Percentiles rank a stretch among this genome's conserved stretches.
These are phyloP conservation scores for Ctenoplectra terminalis DNA, from an alignment of 1,140 invertebrate genomes.

Conservation along the genomic window DNA sequence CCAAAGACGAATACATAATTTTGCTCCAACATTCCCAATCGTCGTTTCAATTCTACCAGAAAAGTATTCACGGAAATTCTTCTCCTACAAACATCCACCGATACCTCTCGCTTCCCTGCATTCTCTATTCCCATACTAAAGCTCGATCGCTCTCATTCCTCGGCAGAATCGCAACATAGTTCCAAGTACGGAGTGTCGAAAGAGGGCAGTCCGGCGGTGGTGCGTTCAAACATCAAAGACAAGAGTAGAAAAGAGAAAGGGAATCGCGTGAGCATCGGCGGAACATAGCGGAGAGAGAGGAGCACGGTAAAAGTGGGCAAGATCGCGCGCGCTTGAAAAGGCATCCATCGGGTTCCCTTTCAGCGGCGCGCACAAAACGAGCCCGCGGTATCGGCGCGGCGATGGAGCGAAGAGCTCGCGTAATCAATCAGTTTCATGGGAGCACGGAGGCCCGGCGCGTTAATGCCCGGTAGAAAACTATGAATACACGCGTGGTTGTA, in stretches of 20 bases:
- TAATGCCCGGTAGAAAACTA: constrained; percentile 61
- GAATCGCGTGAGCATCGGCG: background rate
- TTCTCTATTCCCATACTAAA: no score
- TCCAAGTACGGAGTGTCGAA: background rate
- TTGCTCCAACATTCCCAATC: no score
- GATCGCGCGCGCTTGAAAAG: constrained; percentile 69
- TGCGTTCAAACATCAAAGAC: constrained; percentile 47
- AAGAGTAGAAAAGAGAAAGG: constrained; percentile 12
- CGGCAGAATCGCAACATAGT: background rate
- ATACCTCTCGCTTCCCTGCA: no score
- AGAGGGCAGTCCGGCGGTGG: background rate
- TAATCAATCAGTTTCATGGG: constrained; percentile 77
- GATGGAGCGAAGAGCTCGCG: constrained; percentile 62
- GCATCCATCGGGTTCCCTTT: constrained; percentile 71
- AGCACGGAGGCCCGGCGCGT: constrained; percentile 64
- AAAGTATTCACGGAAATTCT: background rate
- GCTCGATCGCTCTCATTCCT: background rate
- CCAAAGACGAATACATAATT: no score
- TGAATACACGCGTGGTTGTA: constrained; percentile 26
- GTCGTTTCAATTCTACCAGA: no score
- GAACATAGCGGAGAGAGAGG: constrained; percentile 7
- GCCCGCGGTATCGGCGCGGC: constrained; percentile 49
- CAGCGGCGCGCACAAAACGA: constrained; percentile 62
- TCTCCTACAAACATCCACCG: background rate
- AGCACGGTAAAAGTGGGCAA: constrained; percentile 58